Evolutionary conservation across 2,888 invertebrate species (phyloP).

Genomic region (Venustoraphidia nigricollis): DNA sequence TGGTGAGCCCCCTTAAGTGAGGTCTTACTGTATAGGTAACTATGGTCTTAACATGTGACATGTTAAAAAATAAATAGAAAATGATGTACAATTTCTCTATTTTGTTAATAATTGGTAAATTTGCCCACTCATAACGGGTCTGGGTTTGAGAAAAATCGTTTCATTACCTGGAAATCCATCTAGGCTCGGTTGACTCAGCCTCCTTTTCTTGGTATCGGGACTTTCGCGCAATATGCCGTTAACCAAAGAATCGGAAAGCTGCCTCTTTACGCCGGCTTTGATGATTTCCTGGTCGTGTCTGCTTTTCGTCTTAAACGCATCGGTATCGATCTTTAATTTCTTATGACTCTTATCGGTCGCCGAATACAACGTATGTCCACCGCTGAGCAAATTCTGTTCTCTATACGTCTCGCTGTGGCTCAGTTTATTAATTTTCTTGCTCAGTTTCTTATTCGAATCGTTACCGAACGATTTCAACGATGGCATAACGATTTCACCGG

Average conservation of each 20-base stretch:
- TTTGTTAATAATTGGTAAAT: too few species aligned
- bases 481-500: constrained; percentile 11
- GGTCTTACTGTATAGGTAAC: too few species aligned
- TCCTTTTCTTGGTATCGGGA: constrained; percentile 3
- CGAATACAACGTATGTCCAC: constrained; percentile 16
- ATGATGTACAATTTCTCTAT: too few species aligned
- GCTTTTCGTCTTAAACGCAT: constrained; percentile 4
- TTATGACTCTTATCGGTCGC: constrained; percentile 9
- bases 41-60: too few species aligned
- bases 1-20: too few species aligned
- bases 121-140: too few species aligned
- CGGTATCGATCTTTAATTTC: constrained; percentile 6
- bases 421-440: constrained; percentile 13
- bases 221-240: background rate
- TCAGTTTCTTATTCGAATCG: constrained; percentile 18
- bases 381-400: constrained; percentile 29
- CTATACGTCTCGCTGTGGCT: constrained; percentile 19
- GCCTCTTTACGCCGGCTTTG: constrained; percentile 26
- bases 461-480: background rate
- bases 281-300: constrained; percentile 29
- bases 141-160: too few species aligned
- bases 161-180: too few species aligned
- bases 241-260: constrained; percentile 16
- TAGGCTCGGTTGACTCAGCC: background rate
- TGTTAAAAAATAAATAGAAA: too few species aligned